Base-by-base conservation (phyloP, 2,113 vertebrate species). In the Tetrao urogallus region DNA sequence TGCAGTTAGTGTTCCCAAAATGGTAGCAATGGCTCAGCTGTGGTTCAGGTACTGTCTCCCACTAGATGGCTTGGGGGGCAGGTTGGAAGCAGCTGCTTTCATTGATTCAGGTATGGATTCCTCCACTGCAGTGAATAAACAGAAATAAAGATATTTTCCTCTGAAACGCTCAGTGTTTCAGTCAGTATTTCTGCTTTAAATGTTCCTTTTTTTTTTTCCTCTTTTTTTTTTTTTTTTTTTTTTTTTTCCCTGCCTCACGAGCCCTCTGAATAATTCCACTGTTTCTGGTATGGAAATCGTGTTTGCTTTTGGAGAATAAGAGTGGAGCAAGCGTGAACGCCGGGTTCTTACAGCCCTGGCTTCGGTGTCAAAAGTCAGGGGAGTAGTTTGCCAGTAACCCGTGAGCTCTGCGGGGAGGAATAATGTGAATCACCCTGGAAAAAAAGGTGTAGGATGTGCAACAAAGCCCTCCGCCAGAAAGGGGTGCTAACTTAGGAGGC, bases 251-350 rank as follows among this genome's bases (percentile, higher is more conserved):
- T 63, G 6, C 16, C 6, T 85, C 76, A 42, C 1, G 34, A 57
- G 79, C 22, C 40, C 16, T 94, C 48, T 75, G 61, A 92, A 86
- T 92, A 92, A 93, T 89, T 94, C 66, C 50, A 40, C 66, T 66
- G 57, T 73, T 82, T 89, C 83, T 89, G 50, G 43, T 90, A 73
- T 80, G 92, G 81, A 93, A 94, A 82, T 74, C 42, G 20, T 78
- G 86, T 89, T 95, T 90, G 67, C 58, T 85, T 92, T 79, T 82
- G 75, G 66, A 89, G 50, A 70, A 30, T 12, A 60, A 19, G 65
- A 69, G 25, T 11, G 19, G 27, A 67, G 64, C 40, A 36, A 18
- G 20, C 47, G 36, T 89, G 83, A 80, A 69, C 66, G 32, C 27
- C 0, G 19, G 20, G 38, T 89, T 95, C 77, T 74, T 79, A 21